Conservation (phyloP, 1,140 invertebrate species). For the Camponotus vicinus region DNA sequence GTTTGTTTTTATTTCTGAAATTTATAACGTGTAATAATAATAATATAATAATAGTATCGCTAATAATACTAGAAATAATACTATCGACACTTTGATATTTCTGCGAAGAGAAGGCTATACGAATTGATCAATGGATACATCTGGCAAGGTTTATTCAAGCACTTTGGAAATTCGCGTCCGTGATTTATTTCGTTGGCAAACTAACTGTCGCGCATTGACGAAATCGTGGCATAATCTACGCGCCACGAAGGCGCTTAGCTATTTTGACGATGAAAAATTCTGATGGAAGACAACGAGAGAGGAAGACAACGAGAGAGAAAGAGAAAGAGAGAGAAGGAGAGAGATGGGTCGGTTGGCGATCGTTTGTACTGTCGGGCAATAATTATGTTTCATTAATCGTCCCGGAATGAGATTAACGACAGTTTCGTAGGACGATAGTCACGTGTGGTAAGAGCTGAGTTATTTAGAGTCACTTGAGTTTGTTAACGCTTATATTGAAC, state of each 20-base stretch:
- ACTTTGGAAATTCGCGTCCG: not conserved
- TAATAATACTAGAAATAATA: not conserved
- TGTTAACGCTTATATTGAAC: no score
- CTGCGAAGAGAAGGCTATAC: not conserved
- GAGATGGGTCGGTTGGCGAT: not conserved
- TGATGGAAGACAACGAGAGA: not conserved
- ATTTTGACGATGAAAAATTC: constrained; percentile 39
- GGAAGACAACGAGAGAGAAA: no score
- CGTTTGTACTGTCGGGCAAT: constrained; percentile 10
- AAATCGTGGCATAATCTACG: constrained; percentile 33
- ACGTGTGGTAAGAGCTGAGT: not conserved
- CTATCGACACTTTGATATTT: not conserved
- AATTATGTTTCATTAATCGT: constrained; percentile 7
- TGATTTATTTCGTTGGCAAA: constrained; percentile 33
- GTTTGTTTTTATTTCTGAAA: no score
- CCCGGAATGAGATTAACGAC: constrained; percentile 5
- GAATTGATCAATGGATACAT: not conserved
- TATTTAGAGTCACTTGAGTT: not conserved
- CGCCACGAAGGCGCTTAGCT: constrained; percentile 18
- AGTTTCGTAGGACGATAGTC: not conserved
- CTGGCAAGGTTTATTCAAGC: not conserved
- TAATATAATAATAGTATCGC: no score
- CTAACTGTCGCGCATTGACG: constrained; percentile 22
- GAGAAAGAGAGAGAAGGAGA: not conserved
- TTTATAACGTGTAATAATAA: no score